A percentile compares a stretch with the other conserved stretches of the same genome.
Evolutionary conservation across 2,797 vertebrate species (phyloP).

Genomic region (Thunnus albacares): DNA sequence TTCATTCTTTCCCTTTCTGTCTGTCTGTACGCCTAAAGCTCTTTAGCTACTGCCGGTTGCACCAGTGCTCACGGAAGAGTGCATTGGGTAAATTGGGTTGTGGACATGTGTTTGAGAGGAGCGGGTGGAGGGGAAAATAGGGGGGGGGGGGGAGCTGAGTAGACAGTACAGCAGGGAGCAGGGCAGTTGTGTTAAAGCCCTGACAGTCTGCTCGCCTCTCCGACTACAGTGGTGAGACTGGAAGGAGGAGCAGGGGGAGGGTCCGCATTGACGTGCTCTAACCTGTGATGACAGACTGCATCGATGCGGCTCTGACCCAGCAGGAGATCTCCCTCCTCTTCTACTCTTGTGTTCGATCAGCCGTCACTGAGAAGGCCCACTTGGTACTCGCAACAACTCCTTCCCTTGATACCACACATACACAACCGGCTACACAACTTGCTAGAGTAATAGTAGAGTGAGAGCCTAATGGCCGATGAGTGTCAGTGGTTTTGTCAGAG

Average conservation of each 20-base stretch:
- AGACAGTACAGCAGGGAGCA: slow-evolving; percentile 59
- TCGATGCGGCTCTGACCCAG: slow-evolving; percentile 71
- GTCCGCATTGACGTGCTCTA: slow-evolving; percentile 62
- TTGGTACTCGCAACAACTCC: slow-evolving; percentile 42
- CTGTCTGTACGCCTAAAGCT: slow-evolving; percentile 34
- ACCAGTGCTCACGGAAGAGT: slow-evolving; percentile 60
- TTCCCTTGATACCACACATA: slow-evolving; percentile 38
- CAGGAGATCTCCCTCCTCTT: slow-evolving; percentile 69
- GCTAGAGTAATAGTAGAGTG: slow-evolving; percentile 33
- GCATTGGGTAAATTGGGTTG: slow-evolving; percentile 66
- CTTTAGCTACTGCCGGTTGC: slow-evolving; percentile 36
- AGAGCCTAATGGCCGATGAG: slow-evolving; percentile 48
- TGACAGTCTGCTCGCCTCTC: slow-evolving; percentile 64
- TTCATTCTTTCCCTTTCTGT: slow-evolving; percentile 7
- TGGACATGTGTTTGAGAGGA: slow-evolving; percentile 56
- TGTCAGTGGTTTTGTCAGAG: slow-evolving; percentile 37
- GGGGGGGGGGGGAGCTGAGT: slow-evolving; percentile 45
- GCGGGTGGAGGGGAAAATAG: slow-evolving; percentile 36
- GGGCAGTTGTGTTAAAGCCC: slow-evolving; percentile 64
- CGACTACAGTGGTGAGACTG: slow-evolving; percentile 37
- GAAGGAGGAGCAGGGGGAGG: slow-evolving; percentile 65
- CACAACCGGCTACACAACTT: slow-evolving; percentile 41
- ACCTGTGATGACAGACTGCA: slow-evolving; percentile 74
- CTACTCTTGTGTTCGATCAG: slow-evolving; percentile 70
- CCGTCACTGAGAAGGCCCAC: slow-evolving; percentile 61